Base-by-base conservation (phyloP, 1,140 invertebrate species). In the Zaprionus capensis region DNA sequence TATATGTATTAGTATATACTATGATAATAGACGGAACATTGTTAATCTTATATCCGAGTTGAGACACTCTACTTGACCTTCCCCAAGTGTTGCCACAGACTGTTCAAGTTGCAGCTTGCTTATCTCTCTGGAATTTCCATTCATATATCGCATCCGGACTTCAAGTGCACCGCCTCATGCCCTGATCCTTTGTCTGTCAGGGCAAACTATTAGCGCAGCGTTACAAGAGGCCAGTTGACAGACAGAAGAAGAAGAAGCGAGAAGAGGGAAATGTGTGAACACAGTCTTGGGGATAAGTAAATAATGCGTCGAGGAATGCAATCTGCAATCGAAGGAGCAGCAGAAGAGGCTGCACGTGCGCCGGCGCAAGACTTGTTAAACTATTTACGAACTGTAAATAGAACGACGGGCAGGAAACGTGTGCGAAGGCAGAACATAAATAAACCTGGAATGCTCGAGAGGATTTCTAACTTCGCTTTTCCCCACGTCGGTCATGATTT, bases 181-280 rank as follows among this genome's bases (percentile, higher is more conserved):
- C 20, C 26, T 56, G 78, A 74, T 68, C 82, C 79, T 72, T 70
- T 71, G 71, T 86, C 76, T 82, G 70, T 86, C 79, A 80, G 49
- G 24, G 26, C 5, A 71, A 69, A 20, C 72, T 58, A 85, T 85
- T 81, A 76, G 41, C 57, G 24, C 38, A 15, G 14, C 26, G 38
- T 44, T 57, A 46, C 71, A 73, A 46, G 61, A 56, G 15, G 11
- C 24, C 0, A 46, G 49, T 51, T 49, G 38, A 72, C 36, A 70
- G 59, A 69, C 31, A 3, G 5, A 71, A 73, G 24, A 44, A 15
- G 5, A 34, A 59, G 20, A 14, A 3, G 38, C 74, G 9, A 31
- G 9, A 11, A 31, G 15, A 9, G n/a, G 41, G 41, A 17, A 46
- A 66, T 51, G 64, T 53, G 55, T 63, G 59, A 64, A 62, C 49